These are phyloP conservation scores for Leucozona laternaria DNA, from an alignment of 2,888 invertebrate genomes.

Conservation along the genomic window DNA sequence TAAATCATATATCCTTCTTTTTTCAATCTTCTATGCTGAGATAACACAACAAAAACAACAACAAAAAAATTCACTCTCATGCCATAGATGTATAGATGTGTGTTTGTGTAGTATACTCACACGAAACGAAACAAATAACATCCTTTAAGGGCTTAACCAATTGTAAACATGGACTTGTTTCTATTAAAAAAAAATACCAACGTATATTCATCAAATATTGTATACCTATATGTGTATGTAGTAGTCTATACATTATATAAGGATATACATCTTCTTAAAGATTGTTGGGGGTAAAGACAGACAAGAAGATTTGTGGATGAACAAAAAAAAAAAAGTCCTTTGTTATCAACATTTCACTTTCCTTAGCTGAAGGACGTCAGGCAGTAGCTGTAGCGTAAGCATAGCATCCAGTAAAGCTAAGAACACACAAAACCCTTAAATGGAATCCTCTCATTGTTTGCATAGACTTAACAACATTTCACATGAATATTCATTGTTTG, in stretches of 20 bases:
- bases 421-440: constrained; percentile 49
- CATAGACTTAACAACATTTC: constrained; percentile 53
- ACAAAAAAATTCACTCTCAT: background rate
- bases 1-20: constrained; percentile 28
- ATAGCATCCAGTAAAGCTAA: background rate
- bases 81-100: background rate
- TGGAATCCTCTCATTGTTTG: constrained; percentile 54
- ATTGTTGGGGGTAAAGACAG: constrained; percentile 21
- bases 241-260: background rate
- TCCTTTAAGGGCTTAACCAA: constrained; percentile 55
- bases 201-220: background rate
- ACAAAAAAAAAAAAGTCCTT: constrained; percentile 31
- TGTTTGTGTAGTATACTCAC: background rate
- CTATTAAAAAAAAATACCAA: constrained; percentile 17
- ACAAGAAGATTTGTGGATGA: constrained; percentile 20
- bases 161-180: constrained; percentile 59
- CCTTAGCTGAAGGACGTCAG: constrained; percentile 20
- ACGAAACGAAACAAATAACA: constrained; percentile 51
- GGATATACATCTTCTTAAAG: constrained; percentile 34
- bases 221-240: background rate
- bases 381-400: background rate
- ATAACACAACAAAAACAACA: background rate
- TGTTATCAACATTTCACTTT: constrained; percentile 61
- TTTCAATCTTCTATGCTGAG: constrained; percentile 18
- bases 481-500: constrained; percentile 64